Base-by-base conservation (phyloP, 2,888 invertebrate species). In the Scrobipalpa atriplicella region DNA sequence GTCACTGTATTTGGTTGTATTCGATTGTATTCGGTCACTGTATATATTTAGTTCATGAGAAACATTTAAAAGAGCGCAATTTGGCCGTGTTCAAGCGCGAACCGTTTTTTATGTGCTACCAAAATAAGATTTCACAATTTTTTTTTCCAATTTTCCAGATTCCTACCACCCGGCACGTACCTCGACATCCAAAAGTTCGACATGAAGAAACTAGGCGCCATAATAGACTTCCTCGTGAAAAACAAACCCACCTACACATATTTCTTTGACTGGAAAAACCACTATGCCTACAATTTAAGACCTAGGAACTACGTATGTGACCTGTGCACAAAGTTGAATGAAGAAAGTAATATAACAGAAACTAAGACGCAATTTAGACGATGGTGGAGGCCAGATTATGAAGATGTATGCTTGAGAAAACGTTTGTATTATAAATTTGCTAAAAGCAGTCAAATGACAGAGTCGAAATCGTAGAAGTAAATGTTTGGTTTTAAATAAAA, bases 251-350 rank as follows among this genome's bases (percentile, higher is more conserved):
- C 80, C 52, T 90, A 91, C 70, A 75, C 78, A 2, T 82, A 77
- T 51, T 89, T 91, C 72, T 87, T 90, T 56, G 89, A 90, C 67
- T 90, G 91, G 91, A 90, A 85, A 66, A 82, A 83, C 61, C 82
- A 91, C 64, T 91, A 91, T 56, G 81, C 78, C 69, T 89, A 84
- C 66, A 78, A 77, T 1, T 67, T 76, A 0, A 80, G 74, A 18
- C 77, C 85, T 0, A 81, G 76, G 62, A 72, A 75, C n/a, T 70
- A 79, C 7, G 70, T 91, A 0, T 91, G 91, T 68, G 84, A 84
- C 16, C 71, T 91, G 0, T 91, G 91, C 66, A 67, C 76, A 0
- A 86, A 82, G 66, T 71, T 91, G 0, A 89, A 89, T 47, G 67
- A 72, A 5, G 11, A 29, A 13, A 70, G 54, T 7, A 56, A 52